Percentiles rank a stretch among this genome's conserved stretches.
These are phyloP conservation scores for Eulemur rubriventer DNA, from an alignment of 2,797 vertebrate species.

Conservation along the genomic window DNA sequence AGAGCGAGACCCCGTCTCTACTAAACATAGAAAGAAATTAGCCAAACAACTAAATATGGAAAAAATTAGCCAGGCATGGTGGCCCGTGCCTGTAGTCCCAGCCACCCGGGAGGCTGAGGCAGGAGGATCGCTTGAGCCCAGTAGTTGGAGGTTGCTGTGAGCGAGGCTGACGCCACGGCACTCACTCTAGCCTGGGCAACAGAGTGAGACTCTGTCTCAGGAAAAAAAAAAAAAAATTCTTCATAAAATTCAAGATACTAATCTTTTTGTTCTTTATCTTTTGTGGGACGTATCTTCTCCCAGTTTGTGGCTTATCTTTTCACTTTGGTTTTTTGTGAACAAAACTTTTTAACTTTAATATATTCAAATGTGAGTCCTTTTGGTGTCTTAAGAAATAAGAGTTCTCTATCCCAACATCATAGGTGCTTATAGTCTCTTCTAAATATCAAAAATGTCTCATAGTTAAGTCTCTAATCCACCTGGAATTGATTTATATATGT, in stretches of 20 bases:
- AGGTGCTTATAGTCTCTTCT: background rate
- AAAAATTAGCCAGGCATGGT: too few species aligned
- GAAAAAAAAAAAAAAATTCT: background rate
- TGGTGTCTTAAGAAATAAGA: background rate
- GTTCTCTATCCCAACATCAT: background rate
- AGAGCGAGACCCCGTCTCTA: too few species aligned
- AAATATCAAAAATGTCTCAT: background rate
- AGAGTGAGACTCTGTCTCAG: too few species aligned
- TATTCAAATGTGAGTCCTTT: background rate
- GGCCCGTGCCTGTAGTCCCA: too few species aligned
- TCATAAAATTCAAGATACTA: background rate
- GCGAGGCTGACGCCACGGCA: too few species aligned
- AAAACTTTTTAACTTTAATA: background rate
- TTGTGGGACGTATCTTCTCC: background rate
- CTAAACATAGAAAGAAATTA: too few species aligned
- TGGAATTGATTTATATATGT: conserved; percentile 3
- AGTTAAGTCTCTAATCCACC: background rate
- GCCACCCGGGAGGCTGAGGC: too few species aligned
- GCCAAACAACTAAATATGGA: too few species aligned
- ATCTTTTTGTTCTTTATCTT: background rate
- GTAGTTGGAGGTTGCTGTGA: too few species aligned
- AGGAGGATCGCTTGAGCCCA: too few species aligned
- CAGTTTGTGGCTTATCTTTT: background rate
- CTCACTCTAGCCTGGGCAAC: too few species aligned
- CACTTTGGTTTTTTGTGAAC: background rate